Conservation (phyloP, 2,797 vertebrate genomes). For the Buceros bicornis region DNA sequence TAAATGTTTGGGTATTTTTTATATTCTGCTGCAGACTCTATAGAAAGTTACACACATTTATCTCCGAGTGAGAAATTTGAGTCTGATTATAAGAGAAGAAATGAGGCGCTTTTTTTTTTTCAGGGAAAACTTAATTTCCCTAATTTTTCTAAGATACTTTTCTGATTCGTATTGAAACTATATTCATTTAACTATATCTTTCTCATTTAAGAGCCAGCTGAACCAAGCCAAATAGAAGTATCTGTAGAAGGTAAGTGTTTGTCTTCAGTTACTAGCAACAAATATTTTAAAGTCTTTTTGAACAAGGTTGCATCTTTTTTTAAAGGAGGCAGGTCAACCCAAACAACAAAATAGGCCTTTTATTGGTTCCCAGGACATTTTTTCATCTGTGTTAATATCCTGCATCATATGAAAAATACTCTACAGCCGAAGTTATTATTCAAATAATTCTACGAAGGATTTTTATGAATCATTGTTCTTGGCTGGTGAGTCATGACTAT, state of each 20-base stretch:
- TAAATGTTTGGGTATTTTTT: background rate
- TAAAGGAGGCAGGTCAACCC: background rate
- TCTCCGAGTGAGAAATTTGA: background rate
- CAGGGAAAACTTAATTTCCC: background rate
- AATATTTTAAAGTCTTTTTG: background rate
- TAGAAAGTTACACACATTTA: background rate
- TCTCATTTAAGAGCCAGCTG: slow-evolving; percentile 73
- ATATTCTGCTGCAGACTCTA: background rate
- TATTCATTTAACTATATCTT: background rate
- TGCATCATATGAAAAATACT: background rate
- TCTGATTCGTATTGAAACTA: background rate
- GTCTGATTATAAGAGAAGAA: background rate
- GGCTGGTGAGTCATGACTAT: background rate
- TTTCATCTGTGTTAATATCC: background rate
- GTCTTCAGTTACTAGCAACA: background rate
- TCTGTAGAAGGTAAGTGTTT: slow-evolving; percentile 70
- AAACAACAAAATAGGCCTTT: background rate
- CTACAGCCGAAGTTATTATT: background rate
- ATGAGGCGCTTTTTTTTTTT: background rate
- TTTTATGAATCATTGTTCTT: background rate
- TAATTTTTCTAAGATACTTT: background rate
- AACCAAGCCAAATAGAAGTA: slow-evolving; percentile 72
- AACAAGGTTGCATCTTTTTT: background rate
- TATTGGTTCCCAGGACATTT: background rate
- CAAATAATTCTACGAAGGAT: background rate